phyloP scores from a whole-genome alignment of 2,113 vertebrate genomes.

The Poecilia latipinna region DNA sequence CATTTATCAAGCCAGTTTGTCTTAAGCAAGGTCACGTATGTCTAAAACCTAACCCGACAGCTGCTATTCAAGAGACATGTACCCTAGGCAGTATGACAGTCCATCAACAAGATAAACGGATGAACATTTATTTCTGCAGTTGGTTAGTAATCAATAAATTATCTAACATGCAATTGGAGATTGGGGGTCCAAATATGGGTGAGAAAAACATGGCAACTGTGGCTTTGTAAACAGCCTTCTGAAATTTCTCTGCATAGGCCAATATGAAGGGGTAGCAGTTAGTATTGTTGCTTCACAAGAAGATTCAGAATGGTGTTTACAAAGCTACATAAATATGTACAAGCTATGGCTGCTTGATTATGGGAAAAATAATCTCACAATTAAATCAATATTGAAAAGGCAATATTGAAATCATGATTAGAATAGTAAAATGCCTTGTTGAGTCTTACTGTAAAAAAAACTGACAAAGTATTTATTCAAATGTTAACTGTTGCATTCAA shows the following conservation, averaged over 20 bases:
- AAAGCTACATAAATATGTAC: neutral
- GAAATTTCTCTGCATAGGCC: no score
- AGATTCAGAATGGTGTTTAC: no score
- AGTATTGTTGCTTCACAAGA: no score
- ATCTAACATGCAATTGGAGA: neutral
- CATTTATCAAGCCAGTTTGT: neutral
- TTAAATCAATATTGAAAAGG: neutral
- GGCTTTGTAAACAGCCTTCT: no score
- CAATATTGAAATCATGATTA: neutral
- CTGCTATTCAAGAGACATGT: neutral
- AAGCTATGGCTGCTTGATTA: neutral
- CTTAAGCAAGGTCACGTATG: neutral
- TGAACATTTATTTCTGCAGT: neutral
- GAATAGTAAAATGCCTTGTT: neutral
- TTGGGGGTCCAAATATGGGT: neutral
- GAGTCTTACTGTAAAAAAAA: neutral
- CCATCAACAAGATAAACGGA: neutral
- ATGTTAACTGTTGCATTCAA: neutral
- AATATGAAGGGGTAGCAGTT: no score
- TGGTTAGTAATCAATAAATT: neutral
- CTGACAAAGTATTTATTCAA: neutral
- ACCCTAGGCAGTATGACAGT: neutral
- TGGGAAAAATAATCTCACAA: neutral
- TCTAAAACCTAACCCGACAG: neutral
- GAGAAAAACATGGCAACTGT: neutral